phyloP scores from a whole-genome alignment of 2,797 vertebrate genomes.

The Triplophysa bombifrons region DNA sequence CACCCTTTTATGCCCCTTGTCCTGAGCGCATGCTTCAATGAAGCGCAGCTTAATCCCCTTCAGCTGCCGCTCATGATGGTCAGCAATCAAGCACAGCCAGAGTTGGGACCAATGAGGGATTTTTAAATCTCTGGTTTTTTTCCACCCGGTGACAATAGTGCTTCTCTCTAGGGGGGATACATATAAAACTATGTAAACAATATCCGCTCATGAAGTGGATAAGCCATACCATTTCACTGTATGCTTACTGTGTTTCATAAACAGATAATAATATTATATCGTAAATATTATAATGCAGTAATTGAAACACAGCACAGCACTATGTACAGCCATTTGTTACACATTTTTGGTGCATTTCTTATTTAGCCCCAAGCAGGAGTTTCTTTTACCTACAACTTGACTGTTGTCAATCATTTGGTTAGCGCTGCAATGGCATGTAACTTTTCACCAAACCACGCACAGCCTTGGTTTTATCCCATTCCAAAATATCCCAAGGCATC shows the following conservation, averaged over 20 bases:
- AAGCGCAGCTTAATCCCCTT: too few relatives aligned
- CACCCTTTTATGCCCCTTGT: too few relatives aligned
- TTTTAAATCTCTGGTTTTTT: too few relatives aligned
- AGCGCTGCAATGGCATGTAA: constrained; percentile 67
- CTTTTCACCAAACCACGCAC: constrained; percentile 66
- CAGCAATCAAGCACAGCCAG: too few relatives aligned
- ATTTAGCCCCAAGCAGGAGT: constrained; percentile 17
- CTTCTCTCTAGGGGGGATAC: neutral
- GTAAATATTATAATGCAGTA: neutral
- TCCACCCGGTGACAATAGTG: too few relatives aligned
- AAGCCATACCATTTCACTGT: neutral
- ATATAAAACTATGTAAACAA: neutral
- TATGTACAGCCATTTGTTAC: neutral
- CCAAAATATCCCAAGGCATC: constrained; percentile 69
- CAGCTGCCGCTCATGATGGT: too few relatives aligned
- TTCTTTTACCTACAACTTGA: constrained; percentile 53
- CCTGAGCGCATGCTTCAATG: too few relatives aligned
- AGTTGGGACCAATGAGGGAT: too few relatives aligned
- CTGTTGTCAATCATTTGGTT: constrained; percentile 74
- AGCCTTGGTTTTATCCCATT: constrained; percentile 58
- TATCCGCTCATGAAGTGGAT: neutral
- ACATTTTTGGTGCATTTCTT: neutral
- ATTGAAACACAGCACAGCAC: neutral
- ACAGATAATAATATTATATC: neutral
- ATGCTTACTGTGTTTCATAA: constrained; percentile 4